Base-by-base conservation (phyloP, 2,888 invertebrate genomes). In the Protophormia terraenovae region DNA sequence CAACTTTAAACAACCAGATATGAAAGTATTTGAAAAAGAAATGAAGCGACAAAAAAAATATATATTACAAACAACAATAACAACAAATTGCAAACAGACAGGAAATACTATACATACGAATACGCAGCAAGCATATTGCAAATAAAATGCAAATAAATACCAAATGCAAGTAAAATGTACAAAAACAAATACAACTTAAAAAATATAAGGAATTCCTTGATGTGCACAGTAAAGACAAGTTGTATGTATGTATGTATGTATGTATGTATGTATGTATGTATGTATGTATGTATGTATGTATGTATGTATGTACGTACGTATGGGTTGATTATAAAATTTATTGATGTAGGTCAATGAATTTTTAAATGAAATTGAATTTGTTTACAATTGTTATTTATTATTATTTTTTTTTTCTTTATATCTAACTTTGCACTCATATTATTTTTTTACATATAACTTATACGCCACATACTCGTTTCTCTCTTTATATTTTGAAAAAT, bases 341-440 rank as follows among this genome's bases (percentile, higher is more conserved):
- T 75, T 75, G 62, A 81, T 81, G 67, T 81, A 62, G 81, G 75
- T 69, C 62, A 81, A 76, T 75, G 62, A 69, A 79, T 75, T 69
- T 67, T 29, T 16, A 75, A 81, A 67, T 22, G 16, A 73, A 73
- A 73, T 60, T 47, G 7, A 55, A 58, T 66, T 73, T 19, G 5
- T 47, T 55, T 41, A 8, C 29, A 16, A 55, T n/a, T n/a, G 2
- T 22, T 27, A 29, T 5, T 12, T 7, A 62, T 41, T 62, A n/a
- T n/a, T n/a, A n/a, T n/a, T 38, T 5, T 62, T 8, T n/a, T 35
- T 12, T 47, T 62, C 12, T 29, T 19, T 29, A 27, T 19, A 24
- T n/a, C 8, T 38, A 29, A 10, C 27, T 27, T 58, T 60, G 6
- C 19, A 47, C 24, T 38, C 10, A 4, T 10, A 29, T 29, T 29